Percentiles rank a stretch among this genome's conserved stretches.
Conservation (phyloP, 2,888 invertebrate species). For the Poecilobothrus nobilitatus region DNA sequence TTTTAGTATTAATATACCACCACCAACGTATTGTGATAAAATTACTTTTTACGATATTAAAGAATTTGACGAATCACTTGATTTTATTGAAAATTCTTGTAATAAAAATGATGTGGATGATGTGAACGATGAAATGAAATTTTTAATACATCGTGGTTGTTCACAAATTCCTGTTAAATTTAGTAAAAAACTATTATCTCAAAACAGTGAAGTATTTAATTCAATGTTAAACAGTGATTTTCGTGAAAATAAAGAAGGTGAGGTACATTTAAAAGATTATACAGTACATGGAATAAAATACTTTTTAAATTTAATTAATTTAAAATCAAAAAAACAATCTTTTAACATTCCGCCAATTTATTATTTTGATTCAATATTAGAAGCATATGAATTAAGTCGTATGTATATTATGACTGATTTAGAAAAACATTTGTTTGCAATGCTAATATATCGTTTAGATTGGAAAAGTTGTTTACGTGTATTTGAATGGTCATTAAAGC, state of each 20-base stretch:
- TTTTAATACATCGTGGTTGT: slow-evolving; percentile 25
- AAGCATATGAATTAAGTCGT: slow-evolving; percentile 42
- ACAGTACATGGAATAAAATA: slow-evolving; percentile 38
- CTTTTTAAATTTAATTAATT: slow-evolving; percentile 38
- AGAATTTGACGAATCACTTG: slow-evolving; percentile 27
- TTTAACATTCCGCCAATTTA: slow-evolving; percentile 31
- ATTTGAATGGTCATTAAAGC: slow-evolving; percentile 42
- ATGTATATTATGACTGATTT: slow-evolving; percentile 40
- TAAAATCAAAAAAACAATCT: slow-evolving; percentile 27
- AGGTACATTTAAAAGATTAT: slow-evolving; percentile 38
- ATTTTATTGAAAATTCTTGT: slow-evolving; percentile 18
- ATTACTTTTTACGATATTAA: slow-evolving; percentile 23
- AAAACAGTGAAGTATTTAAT: slow-evolving; percentile 42
- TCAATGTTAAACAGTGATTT: slow-evolving; percentile 43
- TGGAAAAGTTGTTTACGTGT: slow-evolving; percentile 36
- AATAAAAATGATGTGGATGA: slow-evolving; percentile 17
- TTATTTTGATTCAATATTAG: slow-evolving; percentile 35
- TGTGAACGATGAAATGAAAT: slow-evolving; percentile 20
- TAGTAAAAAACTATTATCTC: slow-evolving; percentile 37
- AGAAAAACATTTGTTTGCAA: slow-evolving; percentile 33
- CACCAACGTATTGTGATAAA: slow-evolving; percentile 19
- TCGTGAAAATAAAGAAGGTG: slow-evolving; percentile 39
- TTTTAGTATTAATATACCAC: slow-evolving; percentile 33
- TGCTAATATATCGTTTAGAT: slow-evolving; percentile 34
- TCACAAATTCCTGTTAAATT: slow-evolving; percentile 28